These are phyloP conservation scores for Pangasianodon hypophthalmus DNA, from an alignment of 2,113 vertebrate genomes.

Conservation along the genomic window DNA sequence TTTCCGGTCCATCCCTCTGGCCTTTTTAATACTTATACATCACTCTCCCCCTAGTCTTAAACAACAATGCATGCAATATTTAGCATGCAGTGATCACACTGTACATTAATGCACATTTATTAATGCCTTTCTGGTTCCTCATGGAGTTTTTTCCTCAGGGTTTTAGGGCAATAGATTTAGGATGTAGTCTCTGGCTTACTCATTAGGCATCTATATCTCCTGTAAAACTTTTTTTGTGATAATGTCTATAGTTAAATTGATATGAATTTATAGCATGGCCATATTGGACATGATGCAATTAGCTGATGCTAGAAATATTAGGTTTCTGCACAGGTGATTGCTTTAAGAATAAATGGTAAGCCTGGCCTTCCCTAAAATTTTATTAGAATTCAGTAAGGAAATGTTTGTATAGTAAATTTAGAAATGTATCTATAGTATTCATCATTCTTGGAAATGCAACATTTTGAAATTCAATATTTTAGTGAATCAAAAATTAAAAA, in stretches of 20 bases:
- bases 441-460: neutral
- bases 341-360: neutral
- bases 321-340: neutral
- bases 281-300: neutral
- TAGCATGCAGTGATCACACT: conserved; percentile 15
- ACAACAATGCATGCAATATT: conserved; percentile 32
- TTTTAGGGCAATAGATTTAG: too few relatives aligned
- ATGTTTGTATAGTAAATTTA: neutral
- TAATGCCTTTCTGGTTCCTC: neutral
- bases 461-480: neutral
- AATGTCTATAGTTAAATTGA: neutral
- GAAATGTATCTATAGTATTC: neutral
- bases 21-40: conserved; percentile 31
- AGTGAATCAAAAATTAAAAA: neutral
- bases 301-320: conserved; percentile 8
- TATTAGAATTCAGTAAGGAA: neutral
- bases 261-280: conserved; percentile 1
- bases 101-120: conserved; percentile 34
- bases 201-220: neutral
- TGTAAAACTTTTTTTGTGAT: neutral
- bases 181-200: neutral
- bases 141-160: neutral
- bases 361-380: neutral
- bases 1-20: conserved; percentile 7
- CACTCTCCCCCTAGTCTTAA: neutral